Conservation (phyloP, 2,113 vertebrate species). For the Calyptommatus sinebrachiatus region DNA sequence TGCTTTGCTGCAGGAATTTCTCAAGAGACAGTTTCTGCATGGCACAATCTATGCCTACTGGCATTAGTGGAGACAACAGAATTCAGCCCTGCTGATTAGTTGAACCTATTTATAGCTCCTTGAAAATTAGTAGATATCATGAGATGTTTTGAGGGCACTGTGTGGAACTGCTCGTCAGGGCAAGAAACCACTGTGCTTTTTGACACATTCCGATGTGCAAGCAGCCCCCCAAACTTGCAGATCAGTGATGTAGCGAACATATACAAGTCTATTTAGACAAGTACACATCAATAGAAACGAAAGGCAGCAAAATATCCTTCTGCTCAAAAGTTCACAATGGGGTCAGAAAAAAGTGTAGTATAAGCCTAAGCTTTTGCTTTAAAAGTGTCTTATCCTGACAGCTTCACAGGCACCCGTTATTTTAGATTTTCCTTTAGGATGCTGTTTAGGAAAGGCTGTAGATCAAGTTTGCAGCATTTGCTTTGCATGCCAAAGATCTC, state of each 20-base stretch:
- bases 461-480: neutral
- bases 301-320: neutral
- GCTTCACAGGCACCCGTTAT: neutral
- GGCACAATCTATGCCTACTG: neutral
- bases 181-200: neutral
- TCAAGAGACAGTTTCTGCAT: neutral
- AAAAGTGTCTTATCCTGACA: neutral
- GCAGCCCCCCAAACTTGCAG: neutral
- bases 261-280: neutral
- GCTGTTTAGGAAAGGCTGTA: neutral
- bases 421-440: neutral
- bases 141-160: neutral
- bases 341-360: neutral
- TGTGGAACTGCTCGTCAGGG: neutral
- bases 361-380: neutral
- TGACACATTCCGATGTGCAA: neutral
- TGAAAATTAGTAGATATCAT: neutral
- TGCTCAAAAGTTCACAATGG: neutral
- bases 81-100: neutral
- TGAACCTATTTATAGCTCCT: neutral
- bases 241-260: neutral
- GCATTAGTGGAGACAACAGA: neutral
- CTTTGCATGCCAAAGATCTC: neutral
- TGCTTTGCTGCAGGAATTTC: conserved; percentile 1
- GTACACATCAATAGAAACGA: neutral